Percentiles rank a stretch among this genome's conserved stretches.
These are phyloP conservation scores for Melanotaenia duboulayi DNA, from an alignment of 2,113 vertebrate genomes.

Conservation along the genomic window DNA sequence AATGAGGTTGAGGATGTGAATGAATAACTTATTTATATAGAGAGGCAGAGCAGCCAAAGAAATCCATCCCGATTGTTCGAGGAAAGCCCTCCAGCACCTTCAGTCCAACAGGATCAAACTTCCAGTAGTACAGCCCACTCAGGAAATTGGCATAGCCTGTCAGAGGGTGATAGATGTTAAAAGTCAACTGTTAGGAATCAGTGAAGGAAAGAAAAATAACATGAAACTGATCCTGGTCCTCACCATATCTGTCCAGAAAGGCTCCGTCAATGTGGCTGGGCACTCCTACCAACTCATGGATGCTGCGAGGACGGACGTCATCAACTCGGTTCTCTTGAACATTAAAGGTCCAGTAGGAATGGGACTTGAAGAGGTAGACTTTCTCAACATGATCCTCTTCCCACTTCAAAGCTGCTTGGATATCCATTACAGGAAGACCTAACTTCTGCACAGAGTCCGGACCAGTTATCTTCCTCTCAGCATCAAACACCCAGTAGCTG, in stretches of 20 bases:
- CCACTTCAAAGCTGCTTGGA: conserved; percentile 90
- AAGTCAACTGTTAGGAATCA: not conserved
- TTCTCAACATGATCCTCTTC: conserved; percentile 82
- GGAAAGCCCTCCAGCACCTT: conserved; percentile 88
- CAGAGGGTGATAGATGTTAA: conserved; percentile 19
- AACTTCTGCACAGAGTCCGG: conserved; percentile 81
- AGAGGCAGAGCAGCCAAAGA: conserved; percentile 84
- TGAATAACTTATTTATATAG: conserved; percentile 10
- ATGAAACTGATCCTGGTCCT: conserved; percentile 21
- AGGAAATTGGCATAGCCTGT: conserved; percentile 90
- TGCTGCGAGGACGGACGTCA: conserved; percentile 79
- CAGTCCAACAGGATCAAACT: conserved; percentile 86
- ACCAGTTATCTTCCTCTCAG: conserved; percentile 85
- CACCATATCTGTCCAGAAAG: conserved; percentile 87
- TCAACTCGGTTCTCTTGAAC: conserved; percentile 80
- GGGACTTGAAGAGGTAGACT: conserved; percentile 86
- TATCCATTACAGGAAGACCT: conserved; percentile 80
- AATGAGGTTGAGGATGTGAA: not conserved
- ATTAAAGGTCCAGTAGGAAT: conserved; percentile 88
- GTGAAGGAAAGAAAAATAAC: not conserved
- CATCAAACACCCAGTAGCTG: conserved; percentile 90
- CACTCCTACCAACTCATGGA: conserved; percentile 85
- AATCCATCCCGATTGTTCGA: conserved; percentile 86
- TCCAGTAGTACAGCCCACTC: conserved; percentile 88
- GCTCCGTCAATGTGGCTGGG: conserved; percentile 84